Evolutionary conservation across 2,797 vertebrate genomes (phyloP).

Genomic region (Galagoides demidoff): DNA sequence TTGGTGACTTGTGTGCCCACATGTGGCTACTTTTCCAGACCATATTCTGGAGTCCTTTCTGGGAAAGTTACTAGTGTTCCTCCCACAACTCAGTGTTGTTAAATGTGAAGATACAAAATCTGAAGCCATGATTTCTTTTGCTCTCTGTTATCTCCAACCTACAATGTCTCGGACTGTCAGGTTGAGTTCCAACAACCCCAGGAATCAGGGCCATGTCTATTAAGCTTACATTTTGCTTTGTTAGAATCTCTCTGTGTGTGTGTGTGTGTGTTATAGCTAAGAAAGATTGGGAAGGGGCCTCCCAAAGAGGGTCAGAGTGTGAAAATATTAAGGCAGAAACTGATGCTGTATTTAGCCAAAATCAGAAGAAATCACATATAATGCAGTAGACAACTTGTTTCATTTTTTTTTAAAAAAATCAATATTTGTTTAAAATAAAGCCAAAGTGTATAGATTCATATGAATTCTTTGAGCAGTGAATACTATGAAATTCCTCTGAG

Average conservation of each 20-base stretch:
- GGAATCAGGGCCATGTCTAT: too few species aligned
- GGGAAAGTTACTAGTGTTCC: not conserved
- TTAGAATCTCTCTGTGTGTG: not conserved
- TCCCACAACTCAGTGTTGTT: not conserved
- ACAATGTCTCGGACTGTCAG: too few species aligned
- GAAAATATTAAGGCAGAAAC: not conserved
- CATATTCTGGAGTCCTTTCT: too few species aligned
- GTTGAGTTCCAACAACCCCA: not conserved
- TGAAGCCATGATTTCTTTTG: fast-evolving
- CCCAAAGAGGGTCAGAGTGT: not conserved
- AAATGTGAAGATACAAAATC: not conserved
- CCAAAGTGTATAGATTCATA: not conserved
- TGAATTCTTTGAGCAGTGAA: not conserved
- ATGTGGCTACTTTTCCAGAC: too few species aligned
- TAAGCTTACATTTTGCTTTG: not conserved
- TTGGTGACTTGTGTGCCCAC: too few species aligned
- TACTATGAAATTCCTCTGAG: not conserved
- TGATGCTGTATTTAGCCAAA: not conserved
- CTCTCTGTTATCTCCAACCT: not conserved
- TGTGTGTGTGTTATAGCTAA: not conserved
- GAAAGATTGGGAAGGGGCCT: not conserved
- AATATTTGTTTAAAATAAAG: not conserved
- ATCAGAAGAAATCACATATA: not conserved
- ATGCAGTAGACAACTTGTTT: not conserved
- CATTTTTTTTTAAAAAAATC: not conserved